Base-by-base conservation (phyloP, 2,888 invertebrate species). In the Campoletis raptor region DNA sequence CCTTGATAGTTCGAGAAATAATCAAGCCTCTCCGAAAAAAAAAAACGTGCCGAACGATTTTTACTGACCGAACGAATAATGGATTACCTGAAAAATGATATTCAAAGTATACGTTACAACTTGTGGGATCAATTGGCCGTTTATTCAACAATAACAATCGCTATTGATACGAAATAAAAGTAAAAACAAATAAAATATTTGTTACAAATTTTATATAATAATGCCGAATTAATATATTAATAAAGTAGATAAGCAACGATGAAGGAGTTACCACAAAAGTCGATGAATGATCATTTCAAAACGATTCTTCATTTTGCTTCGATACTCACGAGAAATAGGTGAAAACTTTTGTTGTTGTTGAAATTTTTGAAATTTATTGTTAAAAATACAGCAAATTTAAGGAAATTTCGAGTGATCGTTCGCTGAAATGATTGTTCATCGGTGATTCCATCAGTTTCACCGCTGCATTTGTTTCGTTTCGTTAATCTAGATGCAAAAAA, bases 81-180 rank as follows among this genome's bases (percentile, higher is more conserved):
- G n/a, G n/a, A n/a, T n/a, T n/a, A n/a, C n/a, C n/a, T n/a, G n/a
- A n/a, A n/a, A 64, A 78, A 79, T 66, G 2, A 80, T 80, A 78
- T 69, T 45, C 48, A 72, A 67, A 80, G 79, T 64, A 24, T 36
- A 42, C 8, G n/a, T 78, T 21, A 79, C 61, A 73, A 86, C 66
- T 70, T 40, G 37, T 88, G 85, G 81, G 88, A 83, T 90, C 90
- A 90, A 88, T 90, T 86, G 90, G 91, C 87, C 79, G 87, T 92
- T 92, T 91, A 92, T 92, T 92, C 88, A 92, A 92, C 90, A 92
- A 91, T 91, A 93, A 92, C 90, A 92, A 90, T 90, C 83, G 85
- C 87, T 91, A 90, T 90, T 88, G 78, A 85, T 89, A 90, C 88
- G 89, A 90, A 91, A 90, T 86, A 90, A 86, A 88, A 74, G 83